Evolutionary conservation across 2,888 invertebrate species (phyloP).

Genomic region (Amblyteles armatorius): DNA sequence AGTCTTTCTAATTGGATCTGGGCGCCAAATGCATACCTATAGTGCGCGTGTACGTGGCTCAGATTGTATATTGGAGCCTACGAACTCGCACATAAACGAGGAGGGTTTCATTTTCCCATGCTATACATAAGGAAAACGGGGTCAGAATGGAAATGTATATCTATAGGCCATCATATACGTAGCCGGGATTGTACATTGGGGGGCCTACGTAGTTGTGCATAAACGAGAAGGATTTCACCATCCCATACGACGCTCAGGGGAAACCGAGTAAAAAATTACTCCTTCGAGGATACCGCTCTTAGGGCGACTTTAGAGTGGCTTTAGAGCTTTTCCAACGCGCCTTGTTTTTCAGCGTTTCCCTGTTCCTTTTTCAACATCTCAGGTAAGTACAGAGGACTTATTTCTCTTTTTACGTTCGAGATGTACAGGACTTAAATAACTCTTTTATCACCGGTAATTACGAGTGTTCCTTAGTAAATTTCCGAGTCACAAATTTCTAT

Average conservation of each 20-base stretch:
- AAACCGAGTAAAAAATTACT: background rate
- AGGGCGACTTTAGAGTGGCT: too few species aligned
- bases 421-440: too few species aligned
- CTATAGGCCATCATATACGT: background rate
- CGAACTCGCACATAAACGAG: slow-evolving; percentile 23
- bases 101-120: background rate
- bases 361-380: too few species aligned
- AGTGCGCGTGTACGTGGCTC: background rate
- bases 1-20: slow-evolving; percentile 51
- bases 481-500: too few species aligned
- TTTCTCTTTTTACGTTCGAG: too few species aligned
- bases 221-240: background rate
- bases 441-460: too few species aligned
- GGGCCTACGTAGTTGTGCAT: slow-evolving; percentile 4
- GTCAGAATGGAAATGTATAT: background rate
- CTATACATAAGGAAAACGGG: slow-evolving; percentile 8
- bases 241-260: background rate
- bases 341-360: too few species aligned
- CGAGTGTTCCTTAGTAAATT: too few species aligned
- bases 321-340: too few species aligned
- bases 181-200: background rate
- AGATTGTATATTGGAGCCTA: background rate
- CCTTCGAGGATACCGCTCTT: background rate
- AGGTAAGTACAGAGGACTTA: too few species aligned
- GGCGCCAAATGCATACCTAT: background rate